phyloP scores from a whole-genome alignment of 64 coral and sea anemone genomes.

The Pachyseris speciosa region DNA sequence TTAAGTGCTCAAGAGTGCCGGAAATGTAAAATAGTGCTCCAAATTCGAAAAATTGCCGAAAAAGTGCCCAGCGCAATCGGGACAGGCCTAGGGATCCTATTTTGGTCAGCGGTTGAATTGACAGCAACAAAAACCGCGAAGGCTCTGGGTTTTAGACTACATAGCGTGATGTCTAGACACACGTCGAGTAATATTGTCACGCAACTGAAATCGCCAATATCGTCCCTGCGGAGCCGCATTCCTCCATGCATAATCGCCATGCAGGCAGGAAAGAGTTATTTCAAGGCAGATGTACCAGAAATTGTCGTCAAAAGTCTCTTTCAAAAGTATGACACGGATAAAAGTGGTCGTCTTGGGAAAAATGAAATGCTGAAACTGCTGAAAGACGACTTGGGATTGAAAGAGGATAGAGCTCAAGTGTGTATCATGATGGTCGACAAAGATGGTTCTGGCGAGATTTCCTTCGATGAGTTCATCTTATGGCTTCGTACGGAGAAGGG shows the following conservation, averaged over 20 bases:
- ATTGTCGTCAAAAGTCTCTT: slow-evolving; percentile 88
- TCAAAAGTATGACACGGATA: slow-evolving; percentile 84
- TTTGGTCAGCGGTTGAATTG: too few relatives aligned
- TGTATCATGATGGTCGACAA: slow-evolving; percentile 76
- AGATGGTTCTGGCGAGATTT: slow-evolving; percentile 78
- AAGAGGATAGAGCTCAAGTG: slow-evolving; percentile 54
- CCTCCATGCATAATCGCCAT: neutral
- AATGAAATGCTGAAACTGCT: slow-evolving; percentile 48
- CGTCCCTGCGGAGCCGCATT: too few relatives aligned
- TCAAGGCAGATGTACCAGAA: slow-evolving; percentile 62
- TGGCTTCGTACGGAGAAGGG: slow-evolving; percentile 69
- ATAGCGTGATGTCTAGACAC: too few relatives aligned
- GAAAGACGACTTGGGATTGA: slow-evolving; percentile 68
- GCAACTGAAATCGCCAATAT: too few relatives aligned
- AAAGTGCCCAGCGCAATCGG: too few relatives aligned
- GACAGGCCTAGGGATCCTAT: too few relatives aligned
- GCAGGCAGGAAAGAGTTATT: slow-evolving; percentile 46
- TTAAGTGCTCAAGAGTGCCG: too few relatives aligned
- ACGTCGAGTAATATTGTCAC: neutral
- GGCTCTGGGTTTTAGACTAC: too few relatives aligned
- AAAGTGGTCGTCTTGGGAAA: slow-evolving; percentile 67
- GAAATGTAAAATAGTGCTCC: too few relatives aligned
- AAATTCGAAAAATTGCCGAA: too few relatives aligned
- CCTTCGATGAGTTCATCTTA: slow-evolving; percentile 74
- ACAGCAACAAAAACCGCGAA: too few relatives aligned